Evolutionary conservation across 1,140 invertebrate genomes (phyloP), one percentile per base, ranked within the genome.

Genomic region (Drosophila biarmipes): DNA sequence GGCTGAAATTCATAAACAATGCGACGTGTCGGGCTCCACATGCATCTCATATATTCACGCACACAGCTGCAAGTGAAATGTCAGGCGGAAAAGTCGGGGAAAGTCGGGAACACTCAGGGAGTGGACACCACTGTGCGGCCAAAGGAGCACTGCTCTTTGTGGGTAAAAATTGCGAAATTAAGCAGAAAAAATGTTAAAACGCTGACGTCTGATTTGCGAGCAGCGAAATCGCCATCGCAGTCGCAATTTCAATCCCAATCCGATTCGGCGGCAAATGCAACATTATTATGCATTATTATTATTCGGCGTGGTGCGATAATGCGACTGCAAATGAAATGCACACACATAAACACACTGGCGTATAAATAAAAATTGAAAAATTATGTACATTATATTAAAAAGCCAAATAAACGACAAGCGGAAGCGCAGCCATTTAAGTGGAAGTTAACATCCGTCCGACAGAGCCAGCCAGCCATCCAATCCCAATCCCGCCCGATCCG

Each of bases 351-450:
- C 49, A 52, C 52, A 62, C 40, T 43, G 66, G 72, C 61, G 49
- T 55, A 76, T 90, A 89, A 84, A 90, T 84, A 89, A 89, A 90
- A 89, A 89, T 89, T 89, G 85, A 89, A 89, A 90, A 89, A 89
- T 90, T 89, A 84, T 89, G 85, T 80, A 74, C 85, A 89, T 89
- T 89, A 89, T 90, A 89, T 89, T 89, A 89, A 89, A 87, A 89
- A 84, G 76, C 42, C 66, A 87, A 87, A 82, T 81, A 86, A 91
- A 90, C 90, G 89, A 90, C 80, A 90, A 85, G 77, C 89, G 89
- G 89, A 90, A 90, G 82, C 89, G 84, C 62, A 81, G 89, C 89
- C 89, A 90, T 90, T 90, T 90, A 90, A 90, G 84, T 90, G 89
- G 89, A 90, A 91, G 84, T 91, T 89, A 89, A 89, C 90, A 89